Base-by-base conservation (phyloP, 2,113 vertebrate species). In the Physeter macrocephalus region DNA sequence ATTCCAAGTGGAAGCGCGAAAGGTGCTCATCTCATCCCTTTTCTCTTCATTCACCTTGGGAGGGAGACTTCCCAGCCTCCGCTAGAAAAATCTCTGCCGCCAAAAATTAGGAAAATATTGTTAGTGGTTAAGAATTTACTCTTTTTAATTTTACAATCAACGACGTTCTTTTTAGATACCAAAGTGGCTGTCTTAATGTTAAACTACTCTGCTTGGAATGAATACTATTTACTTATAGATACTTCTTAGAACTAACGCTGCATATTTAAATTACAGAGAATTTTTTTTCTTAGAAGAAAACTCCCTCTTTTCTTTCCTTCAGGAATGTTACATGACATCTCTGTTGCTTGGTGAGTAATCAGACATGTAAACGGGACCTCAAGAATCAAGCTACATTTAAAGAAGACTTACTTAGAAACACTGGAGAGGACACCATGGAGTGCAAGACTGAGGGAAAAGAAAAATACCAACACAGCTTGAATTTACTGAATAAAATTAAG, bases 401-500 rank as follows among this genome's bases (percentile, higher is more conserved):
- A 97, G 72, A 81, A 97, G 62, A 39, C 84, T 78, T 96, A 12
- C 88, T 88, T 3, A 41, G 62, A 52, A 90, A 88, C 61, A 0
- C n/a, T 31, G 64, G 64, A 90, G 62, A 21, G 66, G 36, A 14
- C 57, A 85, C n/a, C 96, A 99, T 99, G 99, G 99, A 99, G 98
- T 83, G 49, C 92, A 99, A 97, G 92, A 84, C 94, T 34, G 97
- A 98, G 52, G 97, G 97, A 62, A 98, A 92, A 97, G 98, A 95
- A 59, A 98, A 97, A 95, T 97, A 96, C 67, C 95, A 97, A 87
- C 99, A 99, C 61, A 98, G 99, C 67, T 95, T 98, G 96, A 98
- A 97, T 85, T 98, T 99, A 75, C 84, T 99, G 49, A 98, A 99
- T 84, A 99, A 99, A 98, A 97, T 99, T 25, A 99, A 98, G 98